phyloP scores from a whole-genome alignment of 2,797 vertebrate species.

The Kryptolebias ocellatus region DNA sequence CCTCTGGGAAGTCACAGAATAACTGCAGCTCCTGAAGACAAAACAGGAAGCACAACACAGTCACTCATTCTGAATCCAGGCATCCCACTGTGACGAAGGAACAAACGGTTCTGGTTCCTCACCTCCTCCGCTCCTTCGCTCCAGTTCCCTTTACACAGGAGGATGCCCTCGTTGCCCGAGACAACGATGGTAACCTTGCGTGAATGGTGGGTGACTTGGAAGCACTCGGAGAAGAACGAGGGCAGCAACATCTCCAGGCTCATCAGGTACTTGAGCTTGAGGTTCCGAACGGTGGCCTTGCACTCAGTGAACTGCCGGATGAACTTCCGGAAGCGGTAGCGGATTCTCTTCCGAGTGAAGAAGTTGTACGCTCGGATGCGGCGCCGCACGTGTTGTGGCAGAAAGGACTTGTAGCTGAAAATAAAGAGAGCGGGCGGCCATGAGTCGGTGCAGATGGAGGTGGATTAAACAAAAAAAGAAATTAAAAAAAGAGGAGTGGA shows the following conservation, averaged over 20 bases:
- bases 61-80: background rate
- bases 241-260: constrained; percentile 93
- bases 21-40: constrained; percentile 86
- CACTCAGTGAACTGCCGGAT: constrained; percentile 93
- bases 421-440: background rate
- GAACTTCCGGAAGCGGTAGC: constrained; percentile 93
- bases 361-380: constrained; percentile 94
- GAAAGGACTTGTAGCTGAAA: constrained; percentile 93
- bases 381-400: constrained; percentile 87
- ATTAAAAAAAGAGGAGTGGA: background rate
- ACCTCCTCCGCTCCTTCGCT: constrained; percentile 84
- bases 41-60: background rate
- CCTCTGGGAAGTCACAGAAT: constrained; percentile 95
- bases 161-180: constrained; percentile 92
- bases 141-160: constrained; percentile 84
- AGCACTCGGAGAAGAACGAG: constrained; percentile 90
- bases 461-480: no score
- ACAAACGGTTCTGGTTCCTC: constrained; percentile 40
- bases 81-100: background rate
- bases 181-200: constrained; percentile 87
- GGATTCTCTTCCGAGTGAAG: constrained; percentile 94
- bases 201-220: constrained; percentile 88
- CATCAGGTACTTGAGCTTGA: constrained; percentile 96
- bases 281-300: constrained; percentile 89
- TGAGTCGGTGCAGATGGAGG: background rate